Conservation (phyloP, 23 tunicate genomes). For the Styela clava region DNA sequence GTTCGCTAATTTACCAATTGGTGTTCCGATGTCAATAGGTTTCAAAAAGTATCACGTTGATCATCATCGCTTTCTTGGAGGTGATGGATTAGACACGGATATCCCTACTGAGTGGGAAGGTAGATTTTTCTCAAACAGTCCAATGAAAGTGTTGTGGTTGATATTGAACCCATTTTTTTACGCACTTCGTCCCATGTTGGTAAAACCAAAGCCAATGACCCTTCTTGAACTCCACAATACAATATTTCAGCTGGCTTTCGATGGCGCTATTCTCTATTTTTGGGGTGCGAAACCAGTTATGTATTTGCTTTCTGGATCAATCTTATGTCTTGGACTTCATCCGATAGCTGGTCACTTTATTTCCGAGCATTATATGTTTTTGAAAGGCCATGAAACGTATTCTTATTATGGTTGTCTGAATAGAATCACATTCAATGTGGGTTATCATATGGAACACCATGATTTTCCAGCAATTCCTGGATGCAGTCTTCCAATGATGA, state of each 20-base stretch:
- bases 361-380: slow-evolving; percentile 97
- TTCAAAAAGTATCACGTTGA: slow-evolving; percentile 96
- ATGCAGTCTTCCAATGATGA: slow-evolving; percentile 82
- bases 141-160: slow-evolving; percentile 85
- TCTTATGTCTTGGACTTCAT: slow-evolving; percentile 85
- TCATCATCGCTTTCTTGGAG: slow-evolving; percentile 90
- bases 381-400: slow-evolving; percentile 89
- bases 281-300: slow-evolving; percentile 85
- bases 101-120: slow-evolving; percentile 92
- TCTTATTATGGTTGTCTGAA: slow-evolving; percentile 92
- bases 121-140: slow-evolving; percentile 70
- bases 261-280: slow-evolving; percentile 68
- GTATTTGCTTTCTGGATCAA: slow-evolving; percentile 71
- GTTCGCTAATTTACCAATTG: slow-evolving; percentile 90
- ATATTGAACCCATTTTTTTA: slow-evolving; percentile 86
- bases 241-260: slow-evolving; percentile 70
- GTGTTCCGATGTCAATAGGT: slow-evolving; percentile 91
- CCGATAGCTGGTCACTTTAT: slow-evolving; percentile 96
- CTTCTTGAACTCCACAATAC: slow-evolving; percentile 76
- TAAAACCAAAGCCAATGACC: slow-evolving; percentile 90
- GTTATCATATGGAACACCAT: slow-evolving; percentile 96
- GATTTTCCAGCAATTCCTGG: slow-evolving; percentile 97
- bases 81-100: slow-evolving; percentile 86
- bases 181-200: slow-evolving; percentile 78
- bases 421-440: slow-evolving; percentile 91